Conservation (phyloP, 2,113 vertebrate genomes). For the Ursus arctos region DNA sequence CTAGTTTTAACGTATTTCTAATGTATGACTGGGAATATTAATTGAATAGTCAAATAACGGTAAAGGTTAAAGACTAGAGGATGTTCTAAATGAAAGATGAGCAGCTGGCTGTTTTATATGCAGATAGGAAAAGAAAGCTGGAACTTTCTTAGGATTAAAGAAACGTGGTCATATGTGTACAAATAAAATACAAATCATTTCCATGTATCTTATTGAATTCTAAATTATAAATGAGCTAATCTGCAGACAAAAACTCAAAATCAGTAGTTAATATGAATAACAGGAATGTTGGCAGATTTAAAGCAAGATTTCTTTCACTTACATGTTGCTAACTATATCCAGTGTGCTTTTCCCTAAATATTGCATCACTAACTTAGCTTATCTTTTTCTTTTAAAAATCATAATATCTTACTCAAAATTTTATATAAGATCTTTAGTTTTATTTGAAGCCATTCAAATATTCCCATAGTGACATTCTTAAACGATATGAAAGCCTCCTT, state of each 20-base stretch:
- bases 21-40: slow-evolving; percentile 72
- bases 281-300: background rate
- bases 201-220: background rate
- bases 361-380: background rate
- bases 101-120: background rate
- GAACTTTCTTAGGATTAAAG: slow-evolving; percentile 8
- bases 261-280: slow-evolving; percentile 3
- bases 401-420: background rate
- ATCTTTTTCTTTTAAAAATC: background rate
- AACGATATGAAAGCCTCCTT: background rate
- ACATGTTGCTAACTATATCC: background rate
- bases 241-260: background rate
- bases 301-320: slow-evolving; percentile 19
- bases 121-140: background rate
- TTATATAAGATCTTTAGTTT: background rate
- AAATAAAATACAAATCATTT: slow-evolving; percentile 3
- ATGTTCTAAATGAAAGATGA: slow-evolving; percentile 64
- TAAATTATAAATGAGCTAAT: background rate
- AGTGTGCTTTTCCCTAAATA: background rate
- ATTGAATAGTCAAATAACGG: slow-evolving; percentile 70
- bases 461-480: background rate
- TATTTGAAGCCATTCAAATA: background rate
- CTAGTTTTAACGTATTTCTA: slow-evolving; percentile 75
- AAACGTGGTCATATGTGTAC: background rate
- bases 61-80: slow-evolving; percentile 73